Evolutionary conservation across 2,113 vertebrate species (phyloP).

Genomic region (Hymenochirus boettgeri): DNA sequence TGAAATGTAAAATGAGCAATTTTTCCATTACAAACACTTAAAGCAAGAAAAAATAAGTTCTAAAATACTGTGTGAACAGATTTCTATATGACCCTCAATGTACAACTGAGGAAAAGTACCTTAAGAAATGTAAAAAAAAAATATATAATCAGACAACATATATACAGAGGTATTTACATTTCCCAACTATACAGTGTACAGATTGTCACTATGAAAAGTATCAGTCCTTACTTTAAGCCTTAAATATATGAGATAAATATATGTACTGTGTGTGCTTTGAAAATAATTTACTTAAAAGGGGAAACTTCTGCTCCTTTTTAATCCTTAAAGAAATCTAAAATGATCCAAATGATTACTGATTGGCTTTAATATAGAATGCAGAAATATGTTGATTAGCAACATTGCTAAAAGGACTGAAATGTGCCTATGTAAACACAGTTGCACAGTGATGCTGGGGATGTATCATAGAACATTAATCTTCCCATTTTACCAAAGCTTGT

Average conservation of each 20-base stretch:
- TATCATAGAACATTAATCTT: no score
- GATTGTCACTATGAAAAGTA: slow-evolving; percentile 8
- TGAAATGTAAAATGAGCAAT: background rate
- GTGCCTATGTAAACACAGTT: no score
- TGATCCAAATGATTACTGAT: no score
- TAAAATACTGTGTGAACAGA: slow-evolving; percentile 16
- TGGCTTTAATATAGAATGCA: no score
- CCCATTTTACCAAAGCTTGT: no score
- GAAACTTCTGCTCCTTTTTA: no score
- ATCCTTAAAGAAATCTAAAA: no score
- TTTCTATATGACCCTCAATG: slow-evolving; percentile 18
- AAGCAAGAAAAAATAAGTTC: background rate
- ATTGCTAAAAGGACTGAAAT: no score
- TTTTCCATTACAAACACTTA: background rate
- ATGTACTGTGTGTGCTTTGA: background rate
- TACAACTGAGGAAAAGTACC: slow-evolving; percentile 33
- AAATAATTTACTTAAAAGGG: no score
- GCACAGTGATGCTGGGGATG: no score
- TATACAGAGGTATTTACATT: slow-evolving; percentile 34
- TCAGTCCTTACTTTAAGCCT: slow-evolving; percentile 18
- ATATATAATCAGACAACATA: slow-evolving; percentile 19
- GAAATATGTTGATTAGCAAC: no score
- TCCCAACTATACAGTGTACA: slow-evolving; percentile 28
- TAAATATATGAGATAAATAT: background rate
- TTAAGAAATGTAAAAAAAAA: slow-evolving; percentile 26